Base-by-base conservation (phyloP, 2,113 vertebrate species). In the Mirounga angustirostris region DNA sequence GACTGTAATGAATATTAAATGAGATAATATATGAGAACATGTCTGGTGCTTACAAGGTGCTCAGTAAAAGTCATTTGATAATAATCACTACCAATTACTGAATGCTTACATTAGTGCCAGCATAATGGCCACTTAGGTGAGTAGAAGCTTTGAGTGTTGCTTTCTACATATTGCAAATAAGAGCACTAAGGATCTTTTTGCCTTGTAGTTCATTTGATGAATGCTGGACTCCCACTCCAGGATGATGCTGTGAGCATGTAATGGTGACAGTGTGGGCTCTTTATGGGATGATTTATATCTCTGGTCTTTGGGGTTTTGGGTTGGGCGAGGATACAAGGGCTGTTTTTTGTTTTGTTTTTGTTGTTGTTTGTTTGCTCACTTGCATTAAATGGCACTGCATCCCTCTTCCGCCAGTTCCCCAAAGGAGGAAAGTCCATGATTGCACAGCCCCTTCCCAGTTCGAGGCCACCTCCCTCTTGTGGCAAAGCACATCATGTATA, bases 41-140 rank as follows among this genome's bases (percentile, higher is more conserved):
- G 0, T 73, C 69, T 79, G 61, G 18, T 52, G 63, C 14, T 74
- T 61, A 81, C 65, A 85, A 92, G 24, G 11, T 73, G 22, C 58
- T 81, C 43, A n/a, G 30, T 69, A 21, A 83, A 91, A 59, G 14
- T 81, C 81, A 89, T 69, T 91, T 94, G 90, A 40, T 86, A 36
- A 33, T 80, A 52, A 54, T 36, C 36, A 88, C 43, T 14, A 33
- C 2, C 10, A 61, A 8, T 67, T 54, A 56, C 24, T 80, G 74
- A 84, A 73, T 63, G 13, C 36, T 89, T 33, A n/a, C 24, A 30
- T 61, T 56, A 76, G 59, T 24, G 6, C 50, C 73, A 61, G 33
- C 40, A 26, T 30, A 56, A 84, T 43, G 33, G 36, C 7, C 43
- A 79, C 40, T 58, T 50, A 11, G 3, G 24, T 58, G 30, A 89